Evolutionary conservation across 2,888 invertebrate species (phyloP), one percentile per base, ranked within the genome.

Genomic region (Lasioglossum oenotherae): DNA sequence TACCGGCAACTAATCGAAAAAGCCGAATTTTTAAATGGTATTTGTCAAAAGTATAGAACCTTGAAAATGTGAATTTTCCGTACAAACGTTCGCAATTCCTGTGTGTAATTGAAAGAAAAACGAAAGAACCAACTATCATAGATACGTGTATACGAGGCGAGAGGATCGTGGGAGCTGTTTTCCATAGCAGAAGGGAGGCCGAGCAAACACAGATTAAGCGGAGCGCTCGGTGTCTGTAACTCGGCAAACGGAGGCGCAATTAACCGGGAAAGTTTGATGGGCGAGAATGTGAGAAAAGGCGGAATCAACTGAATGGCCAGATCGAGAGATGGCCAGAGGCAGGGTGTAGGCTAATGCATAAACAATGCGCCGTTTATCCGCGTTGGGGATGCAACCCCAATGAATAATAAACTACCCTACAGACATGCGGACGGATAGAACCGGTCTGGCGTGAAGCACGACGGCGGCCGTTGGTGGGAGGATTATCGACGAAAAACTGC

Each of bases 361-460:
- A 94, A 94, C 94, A 94, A 94, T 94, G 93, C 84, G 91, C 91
- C 93, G 93, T 92, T 94, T 93, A 94, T 92, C 93, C 93, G 83
- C 89, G 91, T 90, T 84, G 92, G 90, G 90, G 92, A 91, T 93
- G 91, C 92, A 91, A 88, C 91, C 89, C 90, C 93, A 91, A 94
- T 94, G 93, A 94, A 94, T 94, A 94, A 94, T 94, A 93, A 93
- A 94, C 92, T 91, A 91, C 77, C 88, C 87, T 90, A 81, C 88
- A 89, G 89, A 90, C 90, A 88, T 80, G 86, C 85, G 88, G 82
- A 87, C 89, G 87, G 90, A 90, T 91, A 86, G 89, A 88, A 77
- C 82, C 82, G 81, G 86, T 90, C 90, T 89, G 87, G 87, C 88
- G 75, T 84, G 81, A 76, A 64, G 64, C 64, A 64, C 64, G 64